Conservation (phyloP, 2,113 vertebrate genomes). For the Antennarius striatus region DNA sequence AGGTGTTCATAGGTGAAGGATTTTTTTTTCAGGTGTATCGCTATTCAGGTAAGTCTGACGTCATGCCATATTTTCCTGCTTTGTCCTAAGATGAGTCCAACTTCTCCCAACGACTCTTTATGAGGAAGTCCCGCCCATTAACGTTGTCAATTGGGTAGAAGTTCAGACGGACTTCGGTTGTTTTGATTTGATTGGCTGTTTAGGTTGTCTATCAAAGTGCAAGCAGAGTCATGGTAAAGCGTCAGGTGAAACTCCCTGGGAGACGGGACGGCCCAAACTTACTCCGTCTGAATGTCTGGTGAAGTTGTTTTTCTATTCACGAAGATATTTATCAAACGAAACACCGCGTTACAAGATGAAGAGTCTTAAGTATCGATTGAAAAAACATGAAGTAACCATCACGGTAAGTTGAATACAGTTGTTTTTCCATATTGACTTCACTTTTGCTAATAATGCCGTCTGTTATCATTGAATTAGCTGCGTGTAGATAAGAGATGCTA, state of each 20-base stretch:
- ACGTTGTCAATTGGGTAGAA: slow-evolving; percentile 58
- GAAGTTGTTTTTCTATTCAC: slow-evolving; percentile 14
- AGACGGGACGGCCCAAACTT: slow-evolving; percentile 40
- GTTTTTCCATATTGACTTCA: not conserved
- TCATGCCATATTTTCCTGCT: slow-evolving; percentile 47
- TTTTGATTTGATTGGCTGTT: slow-evolving; percentile 50
- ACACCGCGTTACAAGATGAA: slow-evolving; percentile 80
- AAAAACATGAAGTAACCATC: slow-evolving; percentile 88
- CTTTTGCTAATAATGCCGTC: slow-evolving; percentile 7
- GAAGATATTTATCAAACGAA: not conserved
- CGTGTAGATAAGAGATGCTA: not conserved
- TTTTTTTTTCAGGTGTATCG: slow-evolving; percentile 22
- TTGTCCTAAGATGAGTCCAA: slow-evolving; percentile 50
- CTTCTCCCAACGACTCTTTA: slow-evolving; percentile 9
- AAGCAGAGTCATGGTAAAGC: slow-evolving; percentile 57
- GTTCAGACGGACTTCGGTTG: not conserved
- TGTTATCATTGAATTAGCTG: not conserved
- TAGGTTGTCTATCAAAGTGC: slow-evolving; percentile 31
- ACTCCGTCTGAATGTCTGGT: slow-evolving; percentile 26
- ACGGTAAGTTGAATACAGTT: slow-evolving; percentile 74
- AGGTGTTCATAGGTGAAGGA: not conserved
- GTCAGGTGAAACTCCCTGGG: slow-evolving; percentile 81
- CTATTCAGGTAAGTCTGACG: slow-evolving; percentile 67
- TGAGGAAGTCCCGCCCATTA: slow-evolving; percentile 77
- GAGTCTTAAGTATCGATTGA: slow-evolving; percentile 91